A percentile compares a stretch with the other conserved stretches of the same genome.
Conservation (phyloP, 1,140 invertebrate species). For the Pentalonia nigronervosa region DNA sequence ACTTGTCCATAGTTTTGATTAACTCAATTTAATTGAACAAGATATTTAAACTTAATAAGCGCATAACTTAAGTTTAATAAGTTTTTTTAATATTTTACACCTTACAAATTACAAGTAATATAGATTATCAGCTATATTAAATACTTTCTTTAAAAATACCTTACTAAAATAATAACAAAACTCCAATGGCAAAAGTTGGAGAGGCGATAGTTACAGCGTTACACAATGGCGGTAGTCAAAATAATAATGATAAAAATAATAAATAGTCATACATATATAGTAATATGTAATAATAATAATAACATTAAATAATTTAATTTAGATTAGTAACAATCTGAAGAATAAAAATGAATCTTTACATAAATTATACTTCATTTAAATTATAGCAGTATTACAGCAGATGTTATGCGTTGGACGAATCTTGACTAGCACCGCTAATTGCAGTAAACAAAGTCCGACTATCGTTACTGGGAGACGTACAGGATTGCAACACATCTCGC, state of each 20-base stretch:
- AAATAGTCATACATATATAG: no score
- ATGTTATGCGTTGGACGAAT: slow-evolving; percentile 71
- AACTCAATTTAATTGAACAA: neutral
- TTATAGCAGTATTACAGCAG: neutral
- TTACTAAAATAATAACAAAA: neutral
- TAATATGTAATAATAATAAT: neutral
- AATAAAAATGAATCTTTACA: neutral
- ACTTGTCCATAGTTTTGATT: no score
- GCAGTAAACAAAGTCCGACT: slow-evolving; percentile 74
- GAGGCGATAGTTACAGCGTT: neutral
- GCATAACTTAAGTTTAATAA: neutral
- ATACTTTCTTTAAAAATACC: neutral
- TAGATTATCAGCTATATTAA: neutral
- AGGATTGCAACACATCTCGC: slow-evolving; percentile 69
- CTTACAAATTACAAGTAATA: neutral
- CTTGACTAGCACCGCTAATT: slow-evolving; percentile 73
- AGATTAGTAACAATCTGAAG: neutral
- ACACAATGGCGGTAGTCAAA: neutral
- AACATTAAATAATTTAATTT: slow-evolving; percentile 16
- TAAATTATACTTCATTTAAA: neutral
- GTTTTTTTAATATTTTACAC: neutral
- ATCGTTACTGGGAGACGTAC: slow-evolving; percentile 71
- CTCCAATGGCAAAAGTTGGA: neutral
- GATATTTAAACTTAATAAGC: neutral
- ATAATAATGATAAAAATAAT: neutral